These are phyloP conservation scores for Eupithecia insigniata DNA, from an alignment of 2,888 invertebrate genomes.

Conservation along the genomic window DNA sequence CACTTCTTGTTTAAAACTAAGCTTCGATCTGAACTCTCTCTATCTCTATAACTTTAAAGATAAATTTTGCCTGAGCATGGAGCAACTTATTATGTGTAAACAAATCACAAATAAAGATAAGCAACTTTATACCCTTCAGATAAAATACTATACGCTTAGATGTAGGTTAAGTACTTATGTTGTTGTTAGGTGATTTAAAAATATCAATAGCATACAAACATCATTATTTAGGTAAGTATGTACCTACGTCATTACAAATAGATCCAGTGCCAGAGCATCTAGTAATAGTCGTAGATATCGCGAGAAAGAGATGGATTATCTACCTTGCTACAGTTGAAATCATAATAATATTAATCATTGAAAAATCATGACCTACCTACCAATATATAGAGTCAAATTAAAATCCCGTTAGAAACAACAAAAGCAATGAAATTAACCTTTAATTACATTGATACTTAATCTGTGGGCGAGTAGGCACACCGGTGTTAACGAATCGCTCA, in stretches of 20 bases:
- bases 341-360: not conserved
- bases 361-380: not conserved
- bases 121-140: conserved; percentile 15
- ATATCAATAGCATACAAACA: not conserved
- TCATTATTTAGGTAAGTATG: not conserved
- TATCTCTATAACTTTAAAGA: conserved; percentile 27
- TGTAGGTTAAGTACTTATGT: conserved; percentile 2
- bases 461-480: conserved; percentile 47
- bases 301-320: not conserved
- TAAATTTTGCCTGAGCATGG: conserved; percentile 32
- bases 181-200: conserved; percentile 24
- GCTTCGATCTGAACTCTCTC: conserved; percentile 44
- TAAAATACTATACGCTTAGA: not conserved
- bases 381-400: conserved; percentile 21
- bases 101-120: conserved; percentile 41
- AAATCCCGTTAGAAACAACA: conserved; percentile 42
- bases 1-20: conserved; percentile 51
- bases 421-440: conserved; percentile 44
- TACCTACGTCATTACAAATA: not conserved
- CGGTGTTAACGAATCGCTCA: conserved; percentile 74
- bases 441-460: conserved; percentile 33
- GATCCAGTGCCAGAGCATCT: not conserved
- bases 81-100: conserved; percentile 46
- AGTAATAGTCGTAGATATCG: not conserved
- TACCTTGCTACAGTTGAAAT: not conserved